These are phyloP conservation scores for Choristoneura fumiferana DNA, from an alignment of 1,140 invertebrate species.

Conservation along the genomic window DNA sequence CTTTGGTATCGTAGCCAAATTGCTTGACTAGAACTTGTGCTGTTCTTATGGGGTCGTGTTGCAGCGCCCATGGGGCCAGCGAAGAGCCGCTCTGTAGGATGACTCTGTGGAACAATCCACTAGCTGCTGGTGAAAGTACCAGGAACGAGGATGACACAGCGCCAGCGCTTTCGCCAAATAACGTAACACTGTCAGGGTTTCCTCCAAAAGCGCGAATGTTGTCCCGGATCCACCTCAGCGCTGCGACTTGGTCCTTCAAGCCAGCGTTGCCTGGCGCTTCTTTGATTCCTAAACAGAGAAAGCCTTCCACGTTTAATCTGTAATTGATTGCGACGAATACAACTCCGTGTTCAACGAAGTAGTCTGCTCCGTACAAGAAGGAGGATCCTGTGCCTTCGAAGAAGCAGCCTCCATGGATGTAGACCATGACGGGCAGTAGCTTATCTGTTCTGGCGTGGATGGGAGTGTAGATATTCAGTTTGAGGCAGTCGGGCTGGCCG, in stretches of 20 bases:
- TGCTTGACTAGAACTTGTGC: conserved; percentile 59
- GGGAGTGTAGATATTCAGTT: conserved; percentile 90
- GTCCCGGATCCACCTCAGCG: conserved; percentile 78
- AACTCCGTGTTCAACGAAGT: conserved; percentile 81
- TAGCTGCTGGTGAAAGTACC: conserved; percentile 57
- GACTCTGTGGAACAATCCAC: conserved; percentile 60
- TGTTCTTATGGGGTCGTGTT: conserved; percentile 59
- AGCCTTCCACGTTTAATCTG: conserved; percentile 82
- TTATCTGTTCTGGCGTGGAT: conserved; percentile 20
- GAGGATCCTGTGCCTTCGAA: conserved; percentile 77
- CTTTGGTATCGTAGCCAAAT: conserved; percentile 54
- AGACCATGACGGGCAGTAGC: conserved; percentile 81
- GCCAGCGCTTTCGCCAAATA: conserved; percentile 75
- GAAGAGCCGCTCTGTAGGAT: conserved; percentile 86
- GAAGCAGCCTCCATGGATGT: conserved; percentile 83
- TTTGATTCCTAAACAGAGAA: conserved; percentile 80
- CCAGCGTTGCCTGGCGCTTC: conserved; percentile 80
- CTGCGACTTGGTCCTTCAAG: conserved; percentile 80
- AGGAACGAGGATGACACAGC: conserved; percentile 66
- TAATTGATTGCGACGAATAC: conserved; percentile 85
- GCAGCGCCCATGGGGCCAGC: conserved; percentile 80
- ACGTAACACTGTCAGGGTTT: conserved; percentile 64
- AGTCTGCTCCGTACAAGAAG: conserved; percentile 80
- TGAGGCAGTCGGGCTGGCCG: conserved; percentile 88
- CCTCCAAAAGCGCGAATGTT: conserved; percentile 78